These are phyloP conservation scores for Metellina segmentata DNA, from an alignment of 2,888 invertebrate genomes.

Conservation along the genomic window DNA sequence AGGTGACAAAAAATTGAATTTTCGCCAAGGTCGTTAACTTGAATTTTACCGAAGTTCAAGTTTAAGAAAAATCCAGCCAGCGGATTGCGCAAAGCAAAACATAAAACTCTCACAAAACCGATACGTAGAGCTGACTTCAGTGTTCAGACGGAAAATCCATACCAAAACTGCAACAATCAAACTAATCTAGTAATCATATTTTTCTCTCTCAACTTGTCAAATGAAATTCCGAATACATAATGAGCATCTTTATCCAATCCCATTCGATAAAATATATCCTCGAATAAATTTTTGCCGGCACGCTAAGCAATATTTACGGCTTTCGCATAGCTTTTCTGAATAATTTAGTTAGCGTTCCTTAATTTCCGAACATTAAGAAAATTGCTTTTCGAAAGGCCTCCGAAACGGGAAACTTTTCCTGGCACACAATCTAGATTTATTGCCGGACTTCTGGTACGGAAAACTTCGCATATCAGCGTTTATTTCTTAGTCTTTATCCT, in stretches of 20 bases:
- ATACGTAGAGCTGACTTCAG: no score
- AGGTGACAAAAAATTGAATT: no score
- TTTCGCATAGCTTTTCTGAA: constrained; percentile 1
- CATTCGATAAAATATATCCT: not conserved
- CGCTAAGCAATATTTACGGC: not conserved
- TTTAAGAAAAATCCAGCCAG: no score
- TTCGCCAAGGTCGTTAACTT: no score
- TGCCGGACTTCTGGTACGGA: constrained; percentile 9
- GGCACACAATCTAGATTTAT: constrained; percentile 52
- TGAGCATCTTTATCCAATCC: not conserved
- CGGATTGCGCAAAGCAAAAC: no score
- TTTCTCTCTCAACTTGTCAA: not conserved
- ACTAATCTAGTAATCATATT: not conserved
- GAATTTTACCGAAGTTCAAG: no score
- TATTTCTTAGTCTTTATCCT: constrained; percentile 8
- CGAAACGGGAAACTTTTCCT: constrained; percentile 23
- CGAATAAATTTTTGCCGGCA: not conserved
- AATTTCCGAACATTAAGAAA: constrained; percentile 58
- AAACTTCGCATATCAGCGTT: constrained; percentile 12
- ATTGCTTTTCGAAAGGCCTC: constrained; percentile 37
- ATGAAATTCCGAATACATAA: not conserved
- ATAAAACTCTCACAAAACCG: no score
- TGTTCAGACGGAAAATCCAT: no score
- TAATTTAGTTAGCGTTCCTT: constrained; percentile 34
- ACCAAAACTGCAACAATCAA: no score